phyloP scores from a whole-genome alignment of 2,888 invertebrate genomes.

The Saturnia japonica region DNA sequence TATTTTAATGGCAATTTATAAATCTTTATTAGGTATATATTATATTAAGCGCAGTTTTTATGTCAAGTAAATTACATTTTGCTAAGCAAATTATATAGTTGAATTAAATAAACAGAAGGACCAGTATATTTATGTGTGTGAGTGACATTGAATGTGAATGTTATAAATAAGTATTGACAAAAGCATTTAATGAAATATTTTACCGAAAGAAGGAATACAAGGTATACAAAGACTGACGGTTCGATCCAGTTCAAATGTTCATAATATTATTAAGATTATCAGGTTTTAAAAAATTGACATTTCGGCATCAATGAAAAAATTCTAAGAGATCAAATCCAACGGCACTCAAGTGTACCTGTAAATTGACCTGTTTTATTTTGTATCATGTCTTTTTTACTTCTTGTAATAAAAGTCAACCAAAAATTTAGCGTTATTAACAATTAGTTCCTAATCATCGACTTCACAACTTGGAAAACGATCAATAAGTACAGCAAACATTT shows the following conservation, averaged over 20 bases:
- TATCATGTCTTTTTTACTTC: not conserved
- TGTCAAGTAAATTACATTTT: not conserved
- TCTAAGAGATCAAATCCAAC: not conserved
- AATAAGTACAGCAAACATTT: constrained; percentile 17
- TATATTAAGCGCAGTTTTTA: not conserved
- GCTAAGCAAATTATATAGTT: not conserved
- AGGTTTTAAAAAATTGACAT: not conserved
- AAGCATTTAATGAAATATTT: not conserved
- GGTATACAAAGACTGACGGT: not conserved
- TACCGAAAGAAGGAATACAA: too few species aligned
- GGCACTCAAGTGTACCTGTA: not conserved
- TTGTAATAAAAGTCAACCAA: constrained; percentile 8
- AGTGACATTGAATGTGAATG: not conserved
- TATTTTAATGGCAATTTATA: not conserved
- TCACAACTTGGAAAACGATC: constrained; percentile 17
- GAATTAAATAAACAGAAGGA: not conserved
- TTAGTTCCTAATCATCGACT: constrained; percentile 13
- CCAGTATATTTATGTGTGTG: too few species aligned
- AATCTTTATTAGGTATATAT: not conserved
- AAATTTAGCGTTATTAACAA: constrained; percentile 13
- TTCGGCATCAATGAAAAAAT: not conserved
- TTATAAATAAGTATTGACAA: not conserved
- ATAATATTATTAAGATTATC: not conserved
- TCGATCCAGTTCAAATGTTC: not conserved
- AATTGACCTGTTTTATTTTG: not conserved